Percentiles rank a stretch among this genome's conserved stretches.
These are phyloP conservation scores for Sylvia borin DNA, from an alignment of 2,797 vertebrate species.

Conservation along the genomic window DNA sequence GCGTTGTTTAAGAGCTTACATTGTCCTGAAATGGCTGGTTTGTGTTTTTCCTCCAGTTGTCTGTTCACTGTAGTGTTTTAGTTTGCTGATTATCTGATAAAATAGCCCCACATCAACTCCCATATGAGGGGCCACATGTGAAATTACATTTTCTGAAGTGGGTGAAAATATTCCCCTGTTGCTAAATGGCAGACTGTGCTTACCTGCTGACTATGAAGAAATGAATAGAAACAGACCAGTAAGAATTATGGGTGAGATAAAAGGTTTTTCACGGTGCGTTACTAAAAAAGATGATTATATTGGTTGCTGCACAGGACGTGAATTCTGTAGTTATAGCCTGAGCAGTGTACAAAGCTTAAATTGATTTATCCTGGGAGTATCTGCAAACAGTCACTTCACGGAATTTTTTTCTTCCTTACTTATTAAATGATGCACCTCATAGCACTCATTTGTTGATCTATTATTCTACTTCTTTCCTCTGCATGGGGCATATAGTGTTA, in stretches of 20 bases:
- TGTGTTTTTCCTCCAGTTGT: neutral
- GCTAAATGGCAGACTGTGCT: neutral
- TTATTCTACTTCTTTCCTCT: neutral
- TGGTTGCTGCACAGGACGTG: neutral
- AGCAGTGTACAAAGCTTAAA: neutral
- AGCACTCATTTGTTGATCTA: neutral
- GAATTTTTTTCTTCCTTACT: neutral
- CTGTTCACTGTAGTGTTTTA: neutral
- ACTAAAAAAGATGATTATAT: neutral
- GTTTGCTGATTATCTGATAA: neutral
- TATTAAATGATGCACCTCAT: neutral
- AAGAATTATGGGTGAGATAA: neutral
- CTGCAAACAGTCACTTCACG: neutral
- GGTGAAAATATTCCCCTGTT: neutral
- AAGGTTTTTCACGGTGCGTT: neutral
- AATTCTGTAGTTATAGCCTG: neutral
- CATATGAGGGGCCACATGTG: neutral
- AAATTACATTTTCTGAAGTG: neutral
- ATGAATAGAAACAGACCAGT: neutral
- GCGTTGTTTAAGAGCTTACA: neutral
- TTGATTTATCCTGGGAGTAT: neutral
- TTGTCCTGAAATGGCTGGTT: neutral
- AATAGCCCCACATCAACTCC: neutral
- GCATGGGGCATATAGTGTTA: neutral
- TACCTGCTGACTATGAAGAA: neutral